These are phyloP conservation scores for Naso thynnoides DNA, from an alignment of 2,797 vertebrate genomes.

Conservation along the genomic window DNA sequence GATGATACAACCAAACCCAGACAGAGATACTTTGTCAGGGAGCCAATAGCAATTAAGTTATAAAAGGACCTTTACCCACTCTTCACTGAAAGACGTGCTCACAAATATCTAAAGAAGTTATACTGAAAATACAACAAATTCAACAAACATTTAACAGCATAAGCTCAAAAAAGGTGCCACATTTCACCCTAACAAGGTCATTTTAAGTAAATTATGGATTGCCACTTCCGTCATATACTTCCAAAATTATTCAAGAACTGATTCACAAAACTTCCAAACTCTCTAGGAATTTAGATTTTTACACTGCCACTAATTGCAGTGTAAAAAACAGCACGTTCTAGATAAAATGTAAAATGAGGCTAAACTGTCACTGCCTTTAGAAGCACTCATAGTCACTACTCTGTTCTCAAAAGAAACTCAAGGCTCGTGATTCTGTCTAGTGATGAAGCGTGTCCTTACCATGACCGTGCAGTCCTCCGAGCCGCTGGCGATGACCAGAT, in stretches of 20 bases:
- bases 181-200: too few species aligned
- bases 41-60: neutral
- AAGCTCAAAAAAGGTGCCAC: too few species aligned
- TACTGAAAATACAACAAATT: too few species aligned
- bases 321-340: too few species aligned
- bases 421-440: neutral
- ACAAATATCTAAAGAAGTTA: too few species aligned
- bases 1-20: neutral
- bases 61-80: neutral
- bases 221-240: too few species aligned
- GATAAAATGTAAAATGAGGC: neutral
- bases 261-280: too few species aligned
- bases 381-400: neutral
- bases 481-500: constrained; percentile 95
- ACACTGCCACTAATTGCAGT: too few species aligned
- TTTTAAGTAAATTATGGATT: too few species aligned
- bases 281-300: too few species aligned
- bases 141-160: too few species aligned
- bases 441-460: constrained; percentile 78
- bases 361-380: neutral
- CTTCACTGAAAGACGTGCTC: neutral
- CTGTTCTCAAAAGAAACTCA: neutral
- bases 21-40: neutral
- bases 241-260: too few species aligned
- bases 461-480: constrained; percentile 98